These are phyloP conservation scores for Toxotes chatareus DNA, from an alignment of 2,113 vertebrate genomes.

Conservation along the genomic window DNA sequence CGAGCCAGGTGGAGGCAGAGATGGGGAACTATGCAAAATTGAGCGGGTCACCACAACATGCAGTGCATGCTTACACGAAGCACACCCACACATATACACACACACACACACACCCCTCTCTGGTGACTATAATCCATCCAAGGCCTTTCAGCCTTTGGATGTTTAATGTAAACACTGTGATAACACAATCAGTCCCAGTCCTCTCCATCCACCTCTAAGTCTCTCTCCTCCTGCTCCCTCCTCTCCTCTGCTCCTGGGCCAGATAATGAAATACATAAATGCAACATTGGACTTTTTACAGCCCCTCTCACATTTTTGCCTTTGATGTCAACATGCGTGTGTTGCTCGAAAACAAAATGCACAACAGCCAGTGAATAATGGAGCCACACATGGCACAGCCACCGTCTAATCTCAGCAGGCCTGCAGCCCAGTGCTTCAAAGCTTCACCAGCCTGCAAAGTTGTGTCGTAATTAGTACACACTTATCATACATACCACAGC, in stretches of 20 bases:
- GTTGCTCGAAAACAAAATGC: slow-evolving; percentile 74
- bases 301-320: slow-evolving; percentile 59
- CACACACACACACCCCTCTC: slow-evolving; percentile 25
- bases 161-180: slow-evolving; percentile 72
- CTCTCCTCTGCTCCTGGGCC: slow-evolving; percentile 44
- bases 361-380: slow-evolving; percentile 76
- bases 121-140: slow-evolving; percentile 48
- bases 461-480: slow-evolving; percentile 24
- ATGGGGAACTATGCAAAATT: slow-evolving; percentile 1
- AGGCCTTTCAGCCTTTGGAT: slow-evolving; percentile 43
- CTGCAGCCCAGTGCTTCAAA: slow-evolving; percentile 71
- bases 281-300: slow-evolving; percentile 68
- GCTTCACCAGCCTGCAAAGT: slow-evolving; percentile 25
- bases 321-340: slow-evolving; percentile 69
- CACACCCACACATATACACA: slow-evolving; percentile 18
- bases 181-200: slow-evolving; percentile 64
- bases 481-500: slow-evolving; percentile 22
- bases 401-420: slow-evolving; percentile 77
- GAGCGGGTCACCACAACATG: slow-evolving; percentile 7
- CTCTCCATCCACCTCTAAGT: slow-evolving; percentile 51
- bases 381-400: slow-evolving; percentile 55
- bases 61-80: background rate
- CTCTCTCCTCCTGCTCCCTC: slow-evolving; percentile 34
- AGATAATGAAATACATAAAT: slow-evolving; percentile 80
- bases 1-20: background rate